Conservation (phyloP, 2,113 vertebrate genomes). For the Syngnathus typhle region DNA sequence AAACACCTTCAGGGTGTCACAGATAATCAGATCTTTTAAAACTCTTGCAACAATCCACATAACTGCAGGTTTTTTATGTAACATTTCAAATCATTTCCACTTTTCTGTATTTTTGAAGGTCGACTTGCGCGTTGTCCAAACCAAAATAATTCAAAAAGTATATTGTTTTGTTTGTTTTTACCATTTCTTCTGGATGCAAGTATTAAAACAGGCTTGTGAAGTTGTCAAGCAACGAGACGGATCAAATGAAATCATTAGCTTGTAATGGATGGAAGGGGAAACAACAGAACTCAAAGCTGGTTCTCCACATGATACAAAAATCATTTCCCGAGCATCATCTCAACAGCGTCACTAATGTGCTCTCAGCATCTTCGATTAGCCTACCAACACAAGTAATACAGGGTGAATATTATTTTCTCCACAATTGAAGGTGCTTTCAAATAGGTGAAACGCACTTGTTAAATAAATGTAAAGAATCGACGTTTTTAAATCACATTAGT, state of each 20-base stretch:
- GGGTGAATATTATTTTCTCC: conserved; percentile 9
- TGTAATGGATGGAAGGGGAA: neutral
- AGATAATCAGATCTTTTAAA: too few species aligned
- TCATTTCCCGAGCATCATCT: conserved; percentile 30
- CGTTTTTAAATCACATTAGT: neutral
- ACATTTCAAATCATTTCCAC: too few species aligned
- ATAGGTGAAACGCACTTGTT: conserved; percentile 17
- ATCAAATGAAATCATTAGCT: conserved; percentile 7
- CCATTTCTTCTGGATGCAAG: neutral
- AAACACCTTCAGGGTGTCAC: too few species aligned
- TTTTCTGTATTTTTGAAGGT: neutral
- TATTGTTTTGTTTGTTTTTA: neutral
- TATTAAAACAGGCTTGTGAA: neutral
- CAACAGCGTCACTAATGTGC: conserved; percentile 39
- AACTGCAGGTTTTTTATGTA: too few species aligned
- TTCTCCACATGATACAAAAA: conserved; percentile 19
- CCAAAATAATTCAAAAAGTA: neutral
- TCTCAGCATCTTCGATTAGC: conserved; percentile 45
- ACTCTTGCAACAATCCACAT: too few species aligned
- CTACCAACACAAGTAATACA: conserved; percentile 26
- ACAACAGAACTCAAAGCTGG: conserved; percentile 14
- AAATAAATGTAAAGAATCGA: neutral
- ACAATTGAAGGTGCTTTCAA: conserved; percentile 28
- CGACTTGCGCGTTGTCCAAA: neutral
- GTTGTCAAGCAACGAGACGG: neutral